Percentiles rank a stretch among this genome's conserved stretches.
These are phyloP conservation scores for Mystacornis crossleyi DNA, from an alignment of 2,113 vertebrate genomes.

Conservation along the genomic window DNA sequence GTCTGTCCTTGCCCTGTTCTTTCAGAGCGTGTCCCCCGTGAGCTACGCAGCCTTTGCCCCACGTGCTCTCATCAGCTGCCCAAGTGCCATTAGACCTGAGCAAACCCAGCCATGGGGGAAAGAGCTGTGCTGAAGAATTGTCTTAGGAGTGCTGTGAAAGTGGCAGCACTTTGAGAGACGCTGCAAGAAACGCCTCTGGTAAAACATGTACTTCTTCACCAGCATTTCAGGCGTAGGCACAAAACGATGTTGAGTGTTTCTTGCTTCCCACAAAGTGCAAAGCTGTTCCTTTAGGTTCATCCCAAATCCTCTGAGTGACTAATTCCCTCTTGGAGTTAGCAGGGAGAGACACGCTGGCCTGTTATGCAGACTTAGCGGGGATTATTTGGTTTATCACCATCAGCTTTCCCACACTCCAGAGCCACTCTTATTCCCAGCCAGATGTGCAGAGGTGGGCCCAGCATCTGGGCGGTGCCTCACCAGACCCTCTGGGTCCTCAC, in stretches of 20 bases:
- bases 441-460: not conserved
- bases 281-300: conserved; percentile 17
- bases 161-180: not conserved
- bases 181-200: not conserved
- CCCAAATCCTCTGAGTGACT: not conserved
- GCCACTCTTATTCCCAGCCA: not conserved
- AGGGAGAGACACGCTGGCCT: not conserved
- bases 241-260: not conserved
- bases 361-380: not conserved
- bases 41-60: not conserved
- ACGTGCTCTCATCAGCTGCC: not conserved
- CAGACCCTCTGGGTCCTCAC: not conserved
- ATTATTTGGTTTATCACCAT: conserved; percentile 21
- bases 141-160: not conserved
- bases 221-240: not conserved
- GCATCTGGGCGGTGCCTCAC: not conserved
- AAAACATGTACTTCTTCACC: not conserved
- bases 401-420: not conserved
- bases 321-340: not conserved
- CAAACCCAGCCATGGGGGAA: not conserved
- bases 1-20: not conserved
- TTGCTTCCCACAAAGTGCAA: not conserved
- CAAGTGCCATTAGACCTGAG: not conserved
- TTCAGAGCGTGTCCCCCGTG: rapidly evolving
- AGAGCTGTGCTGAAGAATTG: not conserved